Evolutionary conservation across 2,888 invertebrate genomes (phyloP).

Genomic region (Saturnia pavonia): DNA sequence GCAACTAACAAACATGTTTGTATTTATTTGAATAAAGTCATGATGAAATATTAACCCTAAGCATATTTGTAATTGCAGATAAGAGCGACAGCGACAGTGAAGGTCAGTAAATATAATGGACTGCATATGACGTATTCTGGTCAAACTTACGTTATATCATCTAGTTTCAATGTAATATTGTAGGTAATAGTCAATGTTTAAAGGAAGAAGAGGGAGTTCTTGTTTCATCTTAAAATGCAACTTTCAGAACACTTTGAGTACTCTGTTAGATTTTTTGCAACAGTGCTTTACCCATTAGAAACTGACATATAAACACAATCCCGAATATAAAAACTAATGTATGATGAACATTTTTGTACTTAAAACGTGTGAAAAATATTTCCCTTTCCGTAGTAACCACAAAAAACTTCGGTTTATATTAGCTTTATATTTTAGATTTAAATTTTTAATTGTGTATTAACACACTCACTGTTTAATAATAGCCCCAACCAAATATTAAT

Average conservation of each 20-base stretch:
- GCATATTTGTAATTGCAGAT: constrained; percentile 83
- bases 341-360: neutral
- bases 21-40: constrained; percentile 1
- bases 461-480: constrained; percentile 79
- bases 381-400: constrained; percentile 8
- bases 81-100: constrained; percentile 97
- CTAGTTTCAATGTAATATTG: constrained; percentile 58
- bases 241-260: neutral
- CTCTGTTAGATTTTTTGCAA: neutral
- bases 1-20: neutral
- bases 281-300: neutral
- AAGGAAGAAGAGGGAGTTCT: constrained; percentile 4
- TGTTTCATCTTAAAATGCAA: constrained; percentile 16
- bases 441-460: constrained; percentile 69
- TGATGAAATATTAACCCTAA: constrained; percentile 16
- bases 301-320: neutral
- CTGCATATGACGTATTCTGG: constrained; percentile 78
- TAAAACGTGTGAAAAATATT: neutral
- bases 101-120: constrained; percentile 86
- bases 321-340: neutral
- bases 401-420: constrained; percentile 60
- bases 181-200: constrained; percentile 9
- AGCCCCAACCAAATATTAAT: constrained; percentile 64
- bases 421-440: constrained; percentile 68
- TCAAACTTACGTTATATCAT: constrained; percentile 78